Evolutionary conservation across 2,888 invertebrate genomes (phyloP).

Genomic region (Rotaria macrura): DNA sequence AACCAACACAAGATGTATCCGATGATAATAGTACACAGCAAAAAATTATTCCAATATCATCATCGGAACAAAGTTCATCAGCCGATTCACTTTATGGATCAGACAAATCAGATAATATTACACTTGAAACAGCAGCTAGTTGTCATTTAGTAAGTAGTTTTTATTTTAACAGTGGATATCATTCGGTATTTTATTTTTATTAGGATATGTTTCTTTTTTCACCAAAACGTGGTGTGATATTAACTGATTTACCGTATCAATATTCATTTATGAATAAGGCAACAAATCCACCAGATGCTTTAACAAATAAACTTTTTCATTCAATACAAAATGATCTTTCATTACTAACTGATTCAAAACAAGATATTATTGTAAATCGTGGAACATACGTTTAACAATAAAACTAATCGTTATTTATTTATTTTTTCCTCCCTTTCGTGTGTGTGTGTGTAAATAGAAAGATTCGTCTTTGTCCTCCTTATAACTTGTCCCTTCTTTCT

Average conservation of each 20-base stretch:
- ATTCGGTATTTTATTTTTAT: neutral
- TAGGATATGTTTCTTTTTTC: conserved; percentile 12
- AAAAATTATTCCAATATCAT: conserved; percentile 14
- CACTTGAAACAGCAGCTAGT: conserved; percentile 5
- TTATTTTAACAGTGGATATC: too few species aligned
- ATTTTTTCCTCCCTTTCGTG: too few species aligned
- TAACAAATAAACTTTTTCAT: conserved; percentile 1
- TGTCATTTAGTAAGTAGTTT: neutral
- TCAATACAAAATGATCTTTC: neutral
- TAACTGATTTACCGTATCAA: neutral
- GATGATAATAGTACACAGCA: neutral
- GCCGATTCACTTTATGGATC: neutral
- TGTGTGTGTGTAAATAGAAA: neutral
- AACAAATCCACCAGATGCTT: neutral
- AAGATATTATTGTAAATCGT: neutral
- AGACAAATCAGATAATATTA: conserved; percentile 16
- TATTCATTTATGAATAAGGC: neutral
- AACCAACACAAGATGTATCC: neutral
- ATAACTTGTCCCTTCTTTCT: too few species aligned
- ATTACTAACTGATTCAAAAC: neutral
- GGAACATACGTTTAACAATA: neutral
- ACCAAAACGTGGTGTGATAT: neutral
- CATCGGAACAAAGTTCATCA: conserved; percentile 4
- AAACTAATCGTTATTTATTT: neutral
- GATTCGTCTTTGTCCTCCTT: neutral